Percentiles rank a stretch among this genome's conserved stretches.
Evolutionary conservation across 2,888 invertebrate genomes (phyloP).

Genomic region (Tetheella fluctuosa): DNA sequence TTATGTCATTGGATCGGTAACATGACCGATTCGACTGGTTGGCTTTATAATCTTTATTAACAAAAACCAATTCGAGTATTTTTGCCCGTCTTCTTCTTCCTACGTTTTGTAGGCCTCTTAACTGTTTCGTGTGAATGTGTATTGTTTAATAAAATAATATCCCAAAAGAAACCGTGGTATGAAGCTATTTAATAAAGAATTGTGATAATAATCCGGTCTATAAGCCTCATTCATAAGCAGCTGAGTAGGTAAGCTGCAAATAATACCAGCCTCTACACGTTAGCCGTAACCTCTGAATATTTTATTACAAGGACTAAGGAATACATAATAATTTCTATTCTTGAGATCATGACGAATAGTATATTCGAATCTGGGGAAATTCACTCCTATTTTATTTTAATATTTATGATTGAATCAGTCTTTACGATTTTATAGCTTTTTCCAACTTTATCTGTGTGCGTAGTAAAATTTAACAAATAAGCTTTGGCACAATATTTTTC

Average conservation of each 20-base stretch:
- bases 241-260: not conserved
- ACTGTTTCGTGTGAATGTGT: no score
- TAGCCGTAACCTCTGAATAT: constrained; percentile 5
- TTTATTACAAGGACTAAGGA: constrained; percentile 5
- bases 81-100: no score
- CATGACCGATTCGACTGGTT: not conserved
- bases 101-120: no score
- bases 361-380: not conserved
- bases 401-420: no score
- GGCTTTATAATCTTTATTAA: no score
- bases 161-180: no score
- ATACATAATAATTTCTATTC: constrained; percentile 1
- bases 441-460: no score
- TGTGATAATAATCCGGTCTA: not conserved
- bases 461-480: not conserved
- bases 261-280: not conserved
- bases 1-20: not conserved
- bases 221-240: not conserved
- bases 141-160: no score
- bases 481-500: not conserved
- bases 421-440: no score
- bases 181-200: not conserved
- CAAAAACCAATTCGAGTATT: no score
- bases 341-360: not conserved
- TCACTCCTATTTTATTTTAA: no score